Conservation (phyloP, 2,113 vertebrate genomes). For the Heterotilapia buettikoferi region DNA sequence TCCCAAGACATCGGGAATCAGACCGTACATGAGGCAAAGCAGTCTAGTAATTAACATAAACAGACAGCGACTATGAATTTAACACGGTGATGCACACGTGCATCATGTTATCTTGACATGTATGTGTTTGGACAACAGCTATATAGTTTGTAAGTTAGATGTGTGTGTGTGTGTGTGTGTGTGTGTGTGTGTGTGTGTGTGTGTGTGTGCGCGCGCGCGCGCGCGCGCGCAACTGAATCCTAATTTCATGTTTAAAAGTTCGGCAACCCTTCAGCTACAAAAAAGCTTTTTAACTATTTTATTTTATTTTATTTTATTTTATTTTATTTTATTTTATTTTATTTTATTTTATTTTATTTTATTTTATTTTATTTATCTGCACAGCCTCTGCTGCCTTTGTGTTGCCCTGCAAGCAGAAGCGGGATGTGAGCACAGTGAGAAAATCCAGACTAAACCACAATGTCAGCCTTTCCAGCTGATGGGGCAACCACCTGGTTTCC, state of each 20-base stretch:
- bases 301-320: background rate
- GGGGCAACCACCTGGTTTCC: conserved; percentile 56
- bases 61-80: background rate
- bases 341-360: background rate
- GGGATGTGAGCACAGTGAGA: background rate
- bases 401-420: background rate
- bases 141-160: background rate
- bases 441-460: background rate
- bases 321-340: background rate
- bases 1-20: conserved; percentile 1
- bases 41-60: background rate
- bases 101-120: background rate
- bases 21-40: background rate
- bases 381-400: background rate
- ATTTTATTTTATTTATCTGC: background rate
- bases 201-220: rapidly evolving
- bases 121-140: background rate
- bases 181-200: too few relatives aligned
- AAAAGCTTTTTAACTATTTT: background rate
- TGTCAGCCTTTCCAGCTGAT: conserved; percentile 33
- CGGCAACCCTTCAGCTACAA: background rate
- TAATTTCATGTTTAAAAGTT: background rate
- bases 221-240: too few relatives aligned
- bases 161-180: background rate
- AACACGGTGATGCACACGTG: background rate